Percentiles rank a stretch among this genome's conserved stretches.
These are phyloP conservation scores for Chrysemys picta DNA, from an alignment of 2,113 vertebrate species.

Conservation along the genomic window DNA sequence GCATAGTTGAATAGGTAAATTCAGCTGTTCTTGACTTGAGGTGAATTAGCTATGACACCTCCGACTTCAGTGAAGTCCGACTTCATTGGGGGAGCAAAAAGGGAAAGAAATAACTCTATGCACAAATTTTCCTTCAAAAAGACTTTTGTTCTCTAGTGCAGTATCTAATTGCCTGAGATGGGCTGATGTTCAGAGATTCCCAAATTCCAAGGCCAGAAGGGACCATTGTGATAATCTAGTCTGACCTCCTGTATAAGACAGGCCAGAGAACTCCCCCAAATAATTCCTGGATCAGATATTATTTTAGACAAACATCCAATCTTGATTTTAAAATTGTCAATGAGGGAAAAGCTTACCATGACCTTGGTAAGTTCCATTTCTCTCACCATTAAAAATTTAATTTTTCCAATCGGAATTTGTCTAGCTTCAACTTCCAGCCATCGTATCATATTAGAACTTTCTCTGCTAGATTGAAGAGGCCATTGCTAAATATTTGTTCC, in stretches of 20 bases:
- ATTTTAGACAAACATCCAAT: not conserved
- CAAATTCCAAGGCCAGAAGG: not conserved
- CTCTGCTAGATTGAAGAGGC: not conserved
- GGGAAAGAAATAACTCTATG: not conserved
- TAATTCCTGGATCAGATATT: not conserved
- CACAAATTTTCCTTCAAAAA: not conserved
- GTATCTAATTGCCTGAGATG: not conserved
- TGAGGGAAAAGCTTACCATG: not conserved
- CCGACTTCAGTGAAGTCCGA: not conserved
- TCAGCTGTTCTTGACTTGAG: not conserved
- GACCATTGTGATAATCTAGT: not conserved
- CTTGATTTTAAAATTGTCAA: not conserved
- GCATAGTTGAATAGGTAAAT: not conserved
- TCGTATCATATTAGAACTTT: not conserved
- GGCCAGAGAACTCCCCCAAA: not conserved
- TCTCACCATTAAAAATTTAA: not conserved
- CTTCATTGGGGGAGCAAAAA: not conserved
- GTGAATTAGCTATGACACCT: not conserved
- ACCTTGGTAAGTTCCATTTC: not conserved
- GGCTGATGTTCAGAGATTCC: not conserved
- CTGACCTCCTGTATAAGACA: not conserved
- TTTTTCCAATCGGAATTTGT: not conserved
- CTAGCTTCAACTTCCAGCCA: not conserved
- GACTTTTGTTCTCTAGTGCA: accelerated
- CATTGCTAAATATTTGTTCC: not conserved